Base-by-base conservation (phyloP, 2,797 vertebrate species). In the Loris lydekkerianus region DNA sequence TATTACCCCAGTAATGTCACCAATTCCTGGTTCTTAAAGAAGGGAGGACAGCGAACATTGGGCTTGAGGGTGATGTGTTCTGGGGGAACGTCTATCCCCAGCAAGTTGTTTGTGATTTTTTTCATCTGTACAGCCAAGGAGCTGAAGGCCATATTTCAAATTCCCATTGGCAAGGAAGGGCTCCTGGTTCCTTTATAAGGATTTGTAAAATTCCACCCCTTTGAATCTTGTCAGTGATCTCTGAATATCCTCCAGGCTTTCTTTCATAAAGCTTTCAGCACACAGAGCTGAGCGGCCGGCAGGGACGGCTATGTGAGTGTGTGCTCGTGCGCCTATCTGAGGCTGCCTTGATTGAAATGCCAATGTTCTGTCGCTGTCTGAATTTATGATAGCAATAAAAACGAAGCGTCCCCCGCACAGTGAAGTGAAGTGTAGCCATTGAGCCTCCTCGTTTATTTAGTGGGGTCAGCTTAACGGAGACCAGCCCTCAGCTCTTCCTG, bases 361-460 rank as follows among this genome's bases (percentile, higher is more conserved):
- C 98, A 98, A 97, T 98, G 98, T 98, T 96, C 78, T 93, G 82
- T 97, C 89, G 76, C 76, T 86, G 92, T 97, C 93, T 93, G 97
- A 96, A 98, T 98, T 98, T 98, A 98, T 75, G 96, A 7, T 49
- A 91, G 97, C 96, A 97, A 94, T 98, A 97, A 98, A 98, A 94
- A 0, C 3, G 96, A 94, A 97, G 96, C 85, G 61, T 96, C 95
- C 84, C 61, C 87, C 95, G 96, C 96, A 88, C 93, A 65, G 92
- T 84, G 89, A 96, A 84, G 73, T 92, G 97, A 97, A 96, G 92
- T 91, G 60, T 83, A 95, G 40, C 82, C 29, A 7, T 82, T 81
- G 94, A 97, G 96, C 56, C 23, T 72, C 10, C 21, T 95, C 92
- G 63, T 97, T 97, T 97, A 92, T 97, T 98, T 97, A 73, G 76